phyloP scores from a whole-genome alignment of 2,797 vertebrate genomes.

The Typhlichthys eigenmanni region DNA sequence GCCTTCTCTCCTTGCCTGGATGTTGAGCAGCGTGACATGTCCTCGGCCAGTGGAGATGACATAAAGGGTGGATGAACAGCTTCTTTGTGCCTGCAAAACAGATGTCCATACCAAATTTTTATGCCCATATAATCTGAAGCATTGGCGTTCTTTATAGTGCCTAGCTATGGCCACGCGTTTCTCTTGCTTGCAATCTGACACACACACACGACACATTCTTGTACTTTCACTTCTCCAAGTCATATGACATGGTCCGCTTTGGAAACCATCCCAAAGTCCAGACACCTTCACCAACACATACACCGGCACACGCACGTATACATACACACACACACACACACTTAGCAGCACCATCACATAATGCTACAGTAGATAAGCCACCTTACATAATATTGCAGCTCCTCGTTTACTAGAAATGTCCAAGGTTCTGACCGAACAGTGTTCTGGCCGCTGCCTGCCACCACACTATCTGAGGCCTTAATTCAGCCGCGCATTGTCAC shows the following conservation, averaged over 20 bases:
- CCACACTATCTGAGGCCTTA: constrained; percentile 32
- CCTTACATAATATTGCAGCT: constrained; percentile 46
- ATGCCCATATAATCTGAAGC: constrained; percentile 38
- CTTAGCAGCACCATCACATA: constrained; percentile 44
- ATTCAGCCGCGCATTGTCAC: constrained; percentile 28
- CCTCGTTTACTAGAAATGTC: constrained; percentile 39
- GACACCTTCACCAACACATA: constrained; percentile 30
- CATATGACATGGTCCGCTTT: constrained; percentile 24
- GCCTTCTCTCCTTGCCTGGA: constrained; percentile 48
- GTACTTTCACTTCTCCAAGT: constrained; percentile 50
- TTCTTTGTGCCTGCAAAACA: constrained; percentile 62
- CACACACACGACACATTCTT: constrained; percentile 1
- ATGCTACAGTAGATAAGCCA: constrained; percentile 48
- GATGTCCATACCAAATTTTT: constrained; percentile 48
- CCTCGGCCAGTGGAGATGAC: constrained; percentile 46
- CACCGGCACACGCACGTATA: neutral
- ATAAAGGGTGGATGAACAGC: constrained; percentile 60
- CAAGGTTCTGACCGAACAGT: constrained; percentile 10
- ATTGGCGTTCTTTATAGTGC: constrained; percentile 46
- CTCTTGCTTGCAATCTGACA: constrained; percentile 5
- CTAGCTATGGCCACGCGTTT: constrained; percentile 48
- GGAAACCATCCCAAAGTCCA: constrained; percentile 51
- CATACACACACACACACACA: constrained; percentile 1
- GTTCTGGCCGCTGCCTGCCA: constrained; percentile 16
- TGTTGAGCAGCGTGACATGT: constrained; percentile 48